These are phyloP conservation scores for Phoeniculus purpureus DNA, from an alignment of 2,797 vertebrate genomes.

Conservation along the genomic window DNA sequence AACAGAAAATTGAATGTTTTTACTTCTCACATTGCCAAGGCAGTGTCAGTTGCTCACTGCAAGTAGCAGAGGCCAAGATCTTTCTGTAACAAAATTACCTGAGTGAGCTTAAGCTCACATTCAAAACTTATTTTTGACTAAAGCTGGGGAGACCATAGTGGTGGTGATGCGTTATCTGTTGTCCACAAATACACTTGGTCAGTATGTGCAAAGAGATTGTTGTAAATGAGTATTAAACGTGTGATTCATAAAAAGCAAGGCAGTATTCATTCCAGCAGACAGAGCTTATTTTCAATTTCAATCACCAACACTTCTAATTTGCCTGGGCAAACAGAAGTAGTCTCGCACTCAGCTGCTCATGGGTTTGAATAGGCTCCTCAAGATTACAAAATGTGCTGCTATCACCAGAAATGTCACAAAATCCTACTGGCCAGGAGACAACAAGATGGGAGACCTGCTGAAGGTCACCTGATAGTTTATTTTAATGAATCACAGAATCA, in stretches of 20 bases:
- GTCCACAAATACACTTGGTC: conserved; percentile 9
- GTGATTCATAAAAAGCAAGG: background rate
- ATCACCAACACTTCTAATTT: background rate
- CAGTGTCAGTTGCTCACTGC: background rate
- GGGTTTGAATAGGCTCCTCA: background rate
- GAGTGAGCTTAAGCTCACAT: background rate
- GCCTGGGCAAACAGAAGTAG: background rate
- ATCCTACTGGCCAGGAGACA: background rate
- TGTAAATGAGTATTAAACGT: conserved; percentile 11
- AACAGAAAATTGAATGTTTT: background rate
- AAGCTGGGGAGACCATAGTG: background rate
- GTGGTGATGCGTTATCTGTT: background rate
- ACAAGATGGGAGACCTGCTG: background rate
- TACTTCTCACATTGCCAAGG: background rate
- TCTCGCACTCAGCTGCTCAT: background rate
- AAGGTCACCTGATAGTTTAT: background rate
- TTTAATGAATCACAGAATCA: background rate
- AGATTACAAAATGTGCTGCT: background rate
- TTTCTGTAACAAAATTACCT: background rate
- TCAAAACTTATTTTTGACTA: background rate
- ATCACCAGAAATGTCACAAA: background rate
- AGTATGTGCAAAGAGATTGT: background rate
- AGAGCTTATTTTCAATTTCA: conserved; percentile 8
- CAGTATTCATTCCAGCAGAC: background rate
- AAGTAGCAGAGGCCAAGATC: background rate